These are phyloP conservation scores for Galaxea fascicularis DNA, from an alignment of 92 coral and sea anemone species.

Conservation along the genomic window DNA sequence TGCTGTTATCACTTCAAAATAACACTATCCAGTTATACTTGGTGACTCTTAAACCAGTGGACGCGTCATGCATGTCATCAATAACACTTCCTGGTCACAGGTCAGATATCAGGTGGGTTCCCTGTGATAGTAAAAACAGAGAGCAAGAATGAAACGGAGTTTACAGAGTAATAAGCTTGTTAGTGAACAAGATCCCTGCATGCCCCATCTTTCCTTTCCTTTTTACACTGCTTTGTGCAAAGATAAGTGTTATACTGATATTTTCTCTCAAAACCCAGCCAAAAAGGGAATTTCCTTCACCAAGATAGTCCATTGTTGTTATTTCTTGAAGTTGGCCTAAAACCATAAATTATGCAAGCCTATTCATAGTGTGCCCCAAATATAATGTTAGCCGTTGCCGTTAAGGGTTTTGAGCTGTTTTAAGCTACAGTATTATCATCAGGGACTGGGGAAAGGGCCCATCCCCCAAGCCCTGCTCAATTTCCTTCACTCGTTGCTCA, in stretches of 20 bases:
- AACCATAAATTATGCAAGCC: too few species aligned
- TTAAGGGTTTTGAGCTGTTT: not conserved
- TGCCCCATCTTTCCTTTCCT: too few species aligned
- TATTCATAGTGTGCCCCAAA: not conserved
- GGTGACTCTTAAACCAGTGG: conserved; percentile 49
- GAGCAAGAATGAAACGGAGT: not conserved
- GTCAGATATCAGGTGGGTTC: conserved; percentile 87
- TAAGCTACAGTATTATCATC: not conserved
- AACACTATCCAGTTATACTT: conserved; percentile 83
- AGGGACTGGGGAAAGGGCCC: too few species aligned
- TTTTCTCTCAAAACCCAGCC: not conserved
- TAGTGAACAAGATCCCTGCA: too few species aligned
- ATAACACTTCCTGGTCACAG: conserved; percentile 94
- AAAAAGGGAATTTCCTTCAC: not conserved
- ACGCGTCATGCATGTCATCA: conserved; percentile 63
- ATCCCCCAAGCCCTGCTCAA: too few species aligned
- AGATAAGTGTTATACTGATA: too few species aligned
- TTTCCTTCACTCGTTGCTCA: too few species aligned
- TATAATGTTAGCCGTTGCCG: not conserved
- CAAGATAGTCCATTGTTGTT: not conserved
- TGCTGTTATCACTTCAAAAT: conserved; percentile 87
- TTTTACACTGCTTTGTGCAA: not conserved
- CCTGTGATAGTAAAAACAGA: too few species aligned
- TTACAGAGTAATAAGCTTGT: not conserved
- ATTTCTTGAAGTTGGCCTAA: not conserved